phyloP scores from a whole-genome alignment of 37 sponge, comb jelly and placozoan genomes.

The Theonella swinhoei region DNA sequence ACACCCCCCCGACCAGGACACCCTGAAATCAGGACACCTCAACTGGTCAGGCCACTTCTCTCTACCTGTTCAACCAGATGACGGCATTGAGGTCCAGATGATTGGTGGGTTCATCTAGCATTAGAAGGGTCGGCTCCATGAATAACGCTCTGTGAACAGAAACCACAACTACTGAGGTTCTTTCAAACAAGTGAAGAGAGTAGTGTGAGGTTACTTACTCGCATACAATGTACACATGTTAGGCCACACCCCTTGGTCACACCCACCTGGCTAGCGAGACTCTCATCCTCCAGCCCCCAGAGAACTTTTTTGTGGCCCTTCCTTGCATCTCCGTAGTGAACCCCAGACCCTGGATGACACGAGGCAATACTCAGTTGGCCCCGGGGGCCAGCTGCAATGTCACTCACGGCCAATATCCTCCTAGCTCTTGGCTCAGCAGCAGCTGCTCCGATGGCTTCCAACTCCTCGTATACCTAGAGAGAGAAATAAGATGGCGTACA shows the following conservation, averaged over 20 bases:
- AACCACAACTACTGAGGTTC: background rate
- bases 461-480: conserved; percentile 78
- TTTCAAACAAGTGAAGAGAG: background rate
- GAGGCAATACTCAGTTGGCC: no score
- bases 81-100: conserved; percentile 99
- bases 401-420: conserved; percentile 85
- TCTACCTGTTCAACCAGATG: conserved; percentile 96
- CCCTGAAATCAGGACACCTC: background rate
- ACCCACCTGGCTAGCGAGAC: conserved; percentile 95
- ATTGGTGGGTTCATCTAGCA: conserved; percentile 99
- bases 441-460: conserved; percentile 93
- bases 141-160: conserved; percentile 86
- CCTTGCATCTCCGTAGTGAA: conserved; percentile 97
- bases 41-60: background rate
- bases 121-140: conserved; percentile 95
- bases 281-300: conserved; percentile 99
- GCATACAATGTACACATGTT: conserved; percentile 2
- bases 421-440: conserved; percentile 93
- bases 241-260: background rate
- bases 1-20: background rate
- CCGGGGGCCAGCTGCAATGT: no score
- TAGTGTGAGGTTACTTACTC: background rate
- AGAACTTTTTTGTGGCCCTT: conserved; percentile 88
- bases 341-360: conserved; percentile 76
- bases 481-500: no score